Base-by-base conservation (phyloP, 92 coral and sea anemone species). In the Actinostola sp. region DNA sequence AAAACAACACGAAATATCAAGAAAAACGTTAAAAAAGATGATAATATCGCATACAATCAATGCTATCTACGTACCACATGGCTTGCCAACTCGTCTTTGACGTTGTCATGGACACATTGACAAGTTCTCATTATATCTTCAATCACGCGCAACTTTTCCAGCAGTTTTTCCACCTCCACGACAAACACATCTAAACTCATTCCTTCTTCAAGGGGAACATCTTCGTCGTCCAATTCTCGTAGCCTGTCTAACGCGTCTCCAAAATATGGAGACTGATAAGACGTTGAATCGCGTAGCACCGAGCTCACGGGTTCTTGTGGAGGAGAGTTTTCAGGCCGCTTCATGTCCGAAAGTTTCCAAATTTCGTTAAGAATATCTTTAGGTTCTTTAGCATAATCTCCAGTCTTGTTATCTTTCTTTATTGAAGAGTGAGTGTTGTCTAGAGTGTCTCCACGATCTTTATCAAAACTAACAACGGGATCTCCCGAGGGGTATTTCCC, bases 81-180 rank as follows among this genome's bases (percentile, higher is more conserved):
- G 63, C 92, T 91, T 0, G 96, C 93, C 79, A 94, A 63, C 71
- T 92, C 98, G 17, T 89, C 87, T 77, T 86, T 80, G 48, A 91
- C 83, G 72, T 75, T 81, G 17, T 91, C 88, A 6, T 88, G 89
- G 23, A 79, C 73, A 19, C 71, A 76, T 63, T 42, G 59, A 28
- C 74, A 84, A 2, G 88, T 74, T 46, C 84, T 80, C 83, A 95
- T 75, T 92, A 91, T 80, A 34, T 86, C 99, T 60, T 95, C 99
- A 66, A 95, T 89, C 9, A 84, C 85, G 15, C 89, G 87, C 72
- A 95, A 69, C 83, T 87, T 88, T 57, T 95, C 97, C 34, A 95
- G 75, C 73, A 95, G 79, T 30, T 80, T 89, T 34, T 89, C 97
- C 36, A 92, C 87, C 71, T 95, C 99, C 1, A 76, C 82, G 24